phyloP scores from a whole-genome alignment of 1,140 invertebrate species.

The Panonychus citri region DNA sequence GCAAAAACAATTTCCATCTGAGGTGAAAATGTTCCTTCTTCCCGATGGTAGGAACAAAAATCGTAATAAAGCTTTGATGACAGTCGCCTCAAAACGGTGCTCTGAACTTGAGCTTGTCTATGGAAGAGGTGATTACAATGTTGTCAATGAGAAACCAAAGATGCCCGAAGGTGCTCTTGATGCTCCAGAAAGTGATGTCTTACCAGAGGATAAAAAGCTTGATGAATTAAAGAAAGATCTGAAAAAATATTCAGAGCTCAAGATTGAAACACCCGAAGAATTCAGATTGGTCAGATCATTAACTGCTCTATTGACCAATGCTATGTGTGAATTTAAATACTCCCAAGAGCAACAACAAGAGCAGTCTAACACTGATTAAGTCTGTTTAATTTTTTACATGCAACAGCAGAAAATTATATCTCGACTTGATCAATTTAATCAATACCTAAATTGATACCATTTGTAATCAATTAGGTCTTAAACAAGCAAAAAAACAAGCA shows the following conservation, averaged over 20 bases:
- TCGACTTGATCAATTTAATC: too few species aligned
- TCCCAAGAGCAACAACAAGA: neutral
- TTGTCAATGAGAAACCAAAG: neutral
- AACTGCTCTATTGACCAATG: neutral
- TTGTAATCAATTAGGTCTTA: too few species aligned
- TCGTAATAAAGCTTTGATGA: conserved; percentile 5
- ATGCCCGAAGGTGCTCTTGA: neutral
- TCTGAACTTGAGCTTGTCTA: conserved; percentile 3
- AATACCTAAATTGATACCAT: too few species aligned
- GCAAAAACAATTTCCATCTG: neutral
- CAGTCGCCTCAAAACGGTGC: neutral
- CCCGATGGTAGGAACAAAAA: conserved; percentile 1
- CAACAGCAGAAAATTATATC: too few species aligned
- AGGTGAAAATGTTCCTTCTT: neutral
- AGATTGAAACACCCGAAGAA: neutral
- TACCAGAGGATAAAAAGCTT: neutral
- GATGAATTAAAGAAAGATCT: neutral
- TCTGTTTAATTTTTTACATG: too few species aligned
- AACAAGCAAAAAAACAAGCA: too few species aligned
- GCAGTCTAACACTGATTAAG: too few species aligned
- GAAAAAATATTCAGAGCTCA: neutral
- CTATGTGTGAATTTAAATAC: neutral
- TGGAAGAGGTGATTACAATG: conserved; percentile 2
- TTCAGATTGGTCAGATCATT: neutral
- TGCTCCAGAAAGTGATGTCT: neutral